Percentiles rank a stretch among this genome's conserved stretches.
These are phyloP conservation scores for Mormyrus lacerda DNA, from an alignment of 2,113 vertebrate species.

Conservation along the genomic window DNA sequence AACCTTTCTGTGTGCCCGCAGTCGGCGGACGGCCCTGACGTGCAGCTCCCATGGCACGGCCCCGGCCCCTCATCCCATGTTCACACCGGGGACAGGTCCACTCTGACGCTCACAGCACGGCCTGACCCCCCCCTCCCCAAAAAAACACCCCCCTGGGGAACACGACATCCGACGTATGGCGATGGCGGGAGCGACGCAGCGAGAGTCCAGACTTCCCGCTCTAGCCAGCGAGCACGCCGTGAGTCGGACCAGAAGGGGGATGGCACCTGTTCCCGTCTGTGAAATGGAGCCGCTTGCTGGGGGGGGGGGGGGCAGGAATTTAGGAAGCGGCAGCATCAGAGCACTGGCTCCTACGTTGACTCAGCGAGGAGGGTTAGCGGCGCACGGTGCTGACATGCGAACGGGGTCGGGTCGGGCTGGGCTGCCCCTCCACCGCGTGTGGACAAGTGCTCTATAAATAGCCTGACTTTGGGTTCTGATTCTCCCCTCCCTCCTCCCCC, in stretches of 20 bases:
- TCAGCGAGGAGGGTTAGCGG: not conserved
- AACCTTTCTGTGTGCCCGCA: constrained; percentile 22
- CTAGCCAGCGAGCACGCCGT: not conserved
- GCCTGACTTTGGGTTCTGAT: not conserved
- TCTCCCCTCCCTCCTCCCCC: not conserved
- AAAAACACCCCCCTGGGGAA: not conserved
- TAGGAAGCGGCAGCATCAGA: not conserved
- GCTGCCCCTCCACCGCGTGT: not conserved
- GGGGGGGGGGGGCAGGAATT: not conserved
- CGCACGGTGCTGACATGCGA: not conserved
- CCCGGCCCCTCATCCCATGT: not conserved
- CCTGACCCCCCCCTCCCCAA: not conserved
- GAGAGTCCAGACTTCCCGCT: not conserved
- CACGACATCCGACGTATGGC: not conserved
- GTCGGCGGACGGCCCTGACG: constrained; percentile 11
- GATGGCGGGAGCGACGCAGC: not conserved
- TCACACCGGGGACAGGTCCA: not conserved
- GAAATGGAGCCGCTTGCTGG: not conserved
- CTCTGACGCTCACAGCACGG: not conserved
- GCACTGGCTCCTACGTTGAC: not conserved
- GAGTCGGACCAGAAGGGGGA: constrained; percentile 14
- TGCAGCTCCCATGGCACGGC: not conserved
- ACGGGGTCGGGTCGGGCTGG: not conserved
- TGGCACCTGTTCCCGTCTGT: constrained; percentile 22
- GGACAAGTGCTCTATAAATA: constrained; percentile 13